Conservation (phyloP, 1,140 invertebrate species). For the Chironomus striatipennis region DNA sequence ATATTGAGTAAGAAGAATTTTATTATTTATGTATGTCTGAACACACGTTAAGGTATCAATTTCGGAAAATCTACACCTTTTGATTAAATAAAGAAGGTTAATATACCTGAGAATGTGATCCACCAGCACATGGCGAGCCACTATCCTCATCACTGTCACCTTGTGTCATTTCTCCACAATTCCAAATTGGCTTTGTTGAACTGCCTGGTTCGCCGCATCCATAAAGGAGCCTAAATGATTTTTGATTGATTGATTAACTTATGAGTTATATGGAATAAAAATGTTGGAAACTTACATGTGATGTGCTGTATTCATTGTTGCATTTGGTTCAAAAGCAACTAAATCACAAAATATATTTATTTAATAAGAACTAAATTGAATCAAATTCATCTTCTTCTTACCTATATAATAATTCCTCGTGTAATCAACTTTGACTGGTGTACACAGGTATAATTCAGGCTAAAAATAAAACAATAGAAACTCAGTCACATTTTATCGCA, state of each 20-base stretch:
- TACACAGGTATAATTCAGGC: slow-evolving; percentile 79
- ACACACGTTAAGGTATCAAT: no score
- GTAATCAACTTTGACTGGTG: slow-evolving; percentile 65
- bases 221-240: no score
- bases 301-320: slow-evolving; percentile 82
- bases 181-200: slow-evolving; percentile 64
- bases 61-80: no score
- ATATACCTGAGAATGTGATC: slow-evolving; percentile 46
- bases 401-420: slow-evolving; percentile 65
- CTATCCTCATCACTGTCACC: slow-evolving; percentile 41
- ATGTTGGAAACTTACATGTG: no score
- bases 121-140: slow-evolving; percentile 59
- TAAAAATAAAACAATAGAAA: slow-evolving; percentile 38
- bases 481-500: no score
- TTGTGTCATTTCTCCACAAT: slow-evolving; percentile 86
- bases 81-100: no score
- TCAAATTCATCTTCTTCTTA: slow-evolving; percentile 37
- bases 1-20: no score
- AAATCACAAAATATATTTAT: slow-evolving; percentile 33
- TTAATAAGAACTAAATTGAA: neutral
- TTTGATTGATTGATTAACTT: no score
- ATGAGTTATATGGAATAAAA: no score
- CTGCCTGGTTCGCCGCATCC: slow-evolving; percentile 81
- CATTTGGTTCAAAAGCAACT: slow-evolving; percentile 92
- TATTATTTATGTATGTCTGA: no score